Conservation (phyloP, 37 sponge, comb jelly and placozoan species). For the Axinella damicornis region DNA sequence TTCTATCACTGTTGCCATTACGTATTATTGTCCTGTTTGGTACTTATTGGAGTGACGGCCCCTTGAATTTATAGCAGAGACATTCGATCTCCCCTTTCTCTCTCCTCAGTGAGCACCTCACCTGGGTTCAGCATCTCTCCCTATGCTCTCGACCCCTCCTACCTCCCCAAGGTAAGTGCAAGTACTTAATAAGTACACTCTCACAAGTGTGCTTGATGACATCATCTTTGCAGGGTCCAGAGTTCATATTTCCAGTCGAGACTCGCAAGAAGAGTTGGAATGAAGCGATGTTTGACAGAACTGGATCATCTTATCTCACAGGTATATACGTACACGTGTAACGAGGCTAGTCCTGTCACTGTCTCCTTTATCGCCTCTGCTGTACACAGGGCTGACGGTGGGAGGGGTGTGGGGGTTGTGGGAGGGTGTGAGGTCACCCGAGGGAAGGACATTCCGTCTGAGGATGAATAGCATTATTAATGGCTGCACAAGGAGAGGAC, state of each 20-base stretch:
- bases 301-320: conserved; percentile 63
- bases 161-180: conserved; percentile 62
- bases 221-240: conserved; percentile 48
- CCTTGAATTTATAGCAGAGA: too few species aligned
- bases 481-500: conserved; percentile 78
- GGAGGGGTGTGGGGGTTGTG: conserved; percentile 75
- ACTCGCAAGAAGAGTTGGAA: conserved; percentile 51
- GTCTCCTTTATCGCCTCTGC: not conserved
- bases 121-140: conserved; percentile 55
- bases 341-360: not conserved
- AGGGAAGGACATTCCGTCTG: conserved; percentile 37
- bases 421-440: conserved; percentile 61
- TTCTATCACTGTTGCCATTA: too few species aligned
- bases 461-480: conserved; percentile 65
- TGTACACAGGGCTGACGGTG: conserved; percentile 31
- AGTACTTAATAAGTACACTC: not conserved
- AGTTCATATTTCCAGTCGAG: conserved; percentile 86
- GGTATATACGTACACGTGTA: conserved; percentile 45
- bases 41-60: too few species aligned
- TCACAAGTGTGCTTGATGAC: too few species aligned
- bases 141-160: conserved; percentile 78
- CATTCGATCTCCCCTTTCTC: too few species aligned
- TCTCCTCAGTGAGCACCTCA: too few species aligned
- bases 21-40: too few species aligned
- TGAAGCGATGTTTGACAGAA: conserved; percentile 73